Evolutionary conservation across 2,113 vertebrate species (phyloP).

Genomic region (Sprattus sprattus): DNA sequence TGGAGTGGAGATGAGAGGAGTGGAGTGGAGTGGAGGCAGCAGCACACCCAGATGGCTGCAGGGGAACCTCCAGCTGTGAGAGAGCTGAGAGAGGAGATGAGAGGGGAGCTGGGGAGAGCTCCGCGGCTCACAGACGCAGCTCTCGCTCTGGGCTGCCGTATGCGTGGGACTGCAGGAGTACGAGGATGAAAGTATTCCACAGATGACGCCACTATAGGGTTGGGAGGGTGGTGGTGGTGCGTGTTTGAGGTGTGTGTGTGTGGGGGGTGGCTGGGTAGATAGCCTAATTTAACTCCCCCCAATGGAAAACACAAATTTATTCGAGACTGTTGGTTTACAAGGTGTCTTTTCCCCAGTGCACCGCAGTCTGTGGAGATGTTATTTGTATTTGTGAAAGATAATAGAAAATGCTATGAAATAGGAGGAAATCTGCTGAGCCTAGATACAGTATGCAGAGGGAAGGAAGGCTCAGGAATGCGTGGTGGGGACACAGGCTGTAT

Average conservation of each 20-base stretch:
- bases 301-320: not conserved
- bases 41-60: slow-evolving; percentile 53
- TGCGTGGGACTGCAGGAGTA: not conserved
- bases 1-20: not conserved
- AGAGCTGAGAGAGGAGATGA: slow-evolving; percentile 51
- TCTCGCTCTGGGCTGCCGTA: not conserved
- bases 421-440: not conserved
- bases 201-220: not conserved
- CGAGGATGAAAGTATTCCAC: not conserved
- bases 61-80: slow-evolving; percentile 53
- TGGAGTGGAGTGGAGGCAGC: not conserved
- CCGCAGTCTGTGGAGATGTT: not conserved
- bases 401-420: not conserved
- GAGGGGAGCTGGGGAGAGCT: slow-evolving; percentile 25
- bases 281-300: not conserved
- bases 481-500: not conserved
- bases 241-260: not conserved
- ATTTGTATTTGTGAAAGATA: not conserved
- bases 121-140: not conserved
- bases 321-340: not conserved
- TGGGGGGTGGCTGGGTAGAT: not conserved
- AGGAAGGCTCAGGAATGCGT: not conserved
- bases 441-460: not conserved
- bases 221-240: not conserved
- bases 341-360: not conserved